phyloP scores from a whole-genome alignment of 2,888 invertebrate genomes.

The Maniola hyperantus region DNA sequence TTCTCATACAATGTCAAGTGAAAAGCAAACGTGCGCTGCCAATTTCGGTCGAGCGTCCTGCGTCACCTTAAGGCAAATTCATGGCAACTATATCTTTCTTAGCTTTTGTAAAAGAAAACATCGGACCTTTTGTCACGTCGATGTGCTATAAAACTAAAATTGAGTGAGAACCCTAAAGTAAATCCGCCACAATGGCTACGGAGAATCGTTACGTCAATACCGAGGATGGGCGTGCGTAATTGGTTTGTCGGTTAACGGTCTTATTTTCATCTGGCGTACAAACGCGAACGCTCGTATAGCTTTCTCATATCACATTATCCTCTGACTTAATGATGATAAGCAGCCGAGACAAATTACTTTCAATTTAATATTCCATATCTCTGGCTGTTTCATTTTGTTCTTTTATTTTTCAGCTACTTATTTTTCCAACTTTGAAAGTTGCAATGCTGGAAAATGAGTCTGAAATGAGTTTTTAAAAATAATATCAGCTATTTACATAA shows the following conservation, averaged over 20 bases:
- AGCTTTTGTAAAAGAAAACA: too few species aligned
- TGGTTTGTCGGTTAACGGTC: conserved; percentile 23
- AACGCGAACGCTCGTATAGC: conserved; percentile 18
- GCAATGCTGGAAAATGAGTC: not conserved
- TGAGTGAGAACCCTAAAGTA: not conserved
- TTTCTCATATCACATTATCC: conserved; percentile 25
- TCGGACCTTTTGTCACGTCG: not conserved
- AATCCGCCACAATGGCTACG: conserved; percentile 20
- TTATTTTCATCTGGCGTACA: conserved; percentile 21
- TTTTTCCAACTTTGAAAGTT: not conserved
- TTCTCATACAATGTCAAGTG: too few species aligned
- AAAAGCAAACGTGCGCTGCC: too few species aligned
- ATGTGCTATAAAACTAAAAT: not conserved
- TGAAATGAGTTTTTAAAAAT: not conserved
- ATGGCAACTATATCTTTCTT: too few species aligned
- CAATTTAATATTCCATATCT: conserved; percentile 22
- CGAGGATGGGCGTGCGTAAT: conserved; percentile 28
- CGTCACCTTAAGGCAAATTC: too few species aligned
- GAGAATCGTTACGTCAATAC: conserved; percentile 26
- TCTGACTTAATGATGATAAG: conserved; percentile 20
- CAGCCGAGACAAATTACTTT: conserved; percentile 20
- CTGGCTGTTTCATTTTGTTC: not conserved
- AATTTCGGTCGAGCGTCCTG: too few species aligned
- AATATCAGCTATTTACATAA: not conserved
- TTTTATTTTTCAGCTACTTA: not conserved